Evolutionary conservation across 2,113 vertebrate species (phyloP).

Genomic region (Ceyx cyanopectus): DNA sequence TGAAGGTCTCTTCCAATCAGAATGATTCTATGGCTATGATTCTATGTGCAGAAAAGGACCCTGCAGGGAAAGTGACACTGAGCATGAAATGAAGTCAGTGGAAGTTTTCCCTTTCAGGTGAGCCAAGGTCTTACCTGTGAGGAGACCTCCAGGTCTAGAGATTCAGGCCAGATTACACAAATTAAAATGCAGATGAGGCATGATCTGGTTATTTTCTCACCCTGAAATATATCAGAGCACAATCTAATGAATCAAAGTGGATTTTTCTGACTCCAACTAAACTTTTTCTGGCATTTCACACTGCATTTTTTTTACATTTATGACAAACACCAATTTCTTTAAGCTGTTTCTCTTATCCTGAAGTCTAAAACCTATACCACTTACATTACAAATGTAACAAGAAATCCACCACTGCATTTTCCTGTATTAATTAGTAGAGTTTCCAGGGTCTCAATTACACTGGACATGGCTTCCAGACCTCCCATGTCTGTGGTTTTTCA

Average conservation of each 20-base stretch:
- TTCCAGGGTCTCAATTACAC: neutral
- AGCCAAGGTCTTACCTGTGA: neutral
- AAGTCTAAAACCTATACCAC: neutral
- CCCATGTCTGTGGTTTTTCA: neutral
- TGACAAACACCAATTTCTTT: neutral
- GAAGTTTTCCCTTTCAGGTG: neutral
- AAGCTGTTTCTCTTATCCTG: neutral
- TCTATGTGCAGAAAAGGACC: neutral
- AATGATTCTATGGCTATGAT: neutral
- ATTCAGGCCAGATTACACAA: too few relatives aligned
- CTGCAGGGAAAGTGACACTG: rapidly evolving
- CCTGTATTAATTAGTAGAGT: neutral
- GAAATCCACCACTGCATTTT: neutral
- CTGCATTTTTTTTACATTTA: neutral
- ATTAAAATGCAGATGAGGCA: neutral
- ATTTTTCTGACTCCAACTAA: neutral
- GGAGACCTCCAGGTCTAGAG: too few relatives aligned
- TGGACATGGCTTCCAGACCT: neutral
- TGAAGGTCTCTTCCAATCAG: neutral
- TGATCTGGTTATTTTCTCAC: neutral
- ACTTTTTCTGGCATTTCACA: neutral
- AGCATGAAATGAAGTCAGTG: neutral
- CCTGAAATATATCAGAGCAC: neutral
- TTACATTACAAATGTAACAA: neutral
- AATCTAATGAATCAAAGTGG: neutral